Evolutionary conservation across 2,888 invertebrate genomes (phyloP), one percentile per base, ranked within the genome.

Genomic region (Drosophila villosipedis): DNA sequence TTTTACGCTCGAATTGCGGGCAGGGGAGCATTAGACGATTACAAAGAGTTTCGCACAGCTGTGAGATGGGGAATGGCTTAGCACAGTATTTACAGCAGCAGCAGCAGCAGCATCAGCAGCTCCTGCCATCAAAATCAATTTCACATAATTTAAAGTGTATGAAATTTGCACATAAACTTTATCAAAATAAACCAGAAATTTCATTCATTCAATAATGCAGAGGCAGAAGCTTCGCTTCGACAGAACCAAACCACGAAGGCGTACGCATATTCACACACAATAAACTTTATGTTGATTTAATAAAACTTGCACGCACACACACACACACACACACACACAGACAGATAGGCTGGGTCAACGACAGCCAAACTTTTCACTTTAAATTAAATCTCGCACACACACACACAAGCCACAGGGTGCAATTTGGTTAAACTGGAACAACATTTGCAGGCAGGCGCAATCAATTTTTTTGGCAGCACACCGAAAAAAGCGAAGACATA

Each of bases 211-310:
- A 85, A 76, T 80, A 80, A 83, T 73, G 73, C 67, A 65, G 57
- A 60, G 68, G 68, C 69, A 80, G 76, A 70, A 47, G 68, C 73
- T 41, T 52, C 60, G 68, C 76, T 73, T 78, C 70, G 71, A 72
- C 72, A 71, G 61, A 25, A 25, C 14, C 47, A 22, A 47, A 3
- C 70, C 78, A 70, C 76, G 76, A 81, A 72, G 74, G 63, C 68
- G 52, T 66, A 54, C 78, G 73, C 80, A 73, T 67, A 52, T 66
- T 68, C 77, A 83, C 84, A 83, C 86, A 81, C 89, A 84, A 84
- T 84, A 89, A 89, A 84, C 78, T 85, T 85, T 86, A 74, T 80
- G 84, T 71, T 89, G 82, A 85, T 85, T 83, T 76, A 84, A 84
- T 84, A 84, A 88, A 87, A 85, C 76, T 80, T 69, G 41, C 57